phyloP scores from a whole-genome alignment of 2,888 invertebrate genomes.

The Ophion slaviceki region DNA sequence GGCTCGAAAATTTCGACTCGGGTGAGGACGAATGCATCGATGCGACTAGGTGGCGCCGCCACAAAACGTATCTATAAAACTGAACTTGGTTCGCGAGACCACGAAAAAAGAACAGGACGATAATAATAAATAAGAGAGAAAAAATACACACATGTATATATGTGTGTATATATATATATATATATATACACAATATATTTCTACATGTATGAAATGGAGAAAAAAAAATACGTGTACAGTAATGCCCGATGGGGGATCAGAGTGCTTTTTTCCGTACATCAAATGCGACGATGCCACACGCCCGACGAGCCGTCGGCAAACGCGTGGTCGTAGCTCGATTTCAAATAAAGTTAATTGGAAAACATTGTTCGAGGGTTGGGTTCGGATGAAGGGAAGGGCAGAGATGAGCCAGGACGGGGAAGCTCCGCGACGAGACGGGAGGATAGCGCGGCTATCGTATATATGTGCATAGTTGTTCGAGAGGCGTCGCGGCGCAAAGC shows the following conservation, averaged over 20 bases:
- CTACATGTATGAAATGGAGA: background rate
- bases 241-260: conserved; percentile 63
- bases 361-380: conserved; percentile 76
- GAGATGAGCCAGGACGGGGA: conserved; percentile 53
- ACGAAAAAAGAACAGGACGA: conserved; percentile 30
- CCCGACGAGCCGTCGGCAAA: conserved; percentile 66
- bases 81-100: background rate
- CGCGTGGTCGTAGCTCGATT: conserved; percentile 76
- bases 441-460: conserved; percentile 27
- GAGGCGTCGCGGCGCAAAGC: conserved; percentile 52
- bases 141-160: conserved; percentile 4
- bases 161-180: background rate
- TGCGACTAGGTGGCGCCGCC: conserved; percentile 26
- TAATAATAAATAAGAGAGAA: conserved; percentile 49
- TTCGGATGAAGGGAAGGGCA: conserved; percentile 34
- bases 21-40: conserved; percentile 54
- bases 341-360: conserved; percentile 82
- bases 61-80: conserved; percentile 2
- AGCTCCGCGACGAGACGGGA: conserved; percentile 56
- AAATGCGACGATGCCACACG: conserved; percentile 69
- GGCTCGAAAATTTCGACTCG: too few species aligned
- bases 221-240: conserved; percentile 52
- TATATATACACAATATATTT: background rate
- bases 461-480: conserved; percentile 23
- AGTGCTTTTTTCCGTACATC: conserved; percentile 72